Evolutionary conservation across 2,113 vertebrate species (phyloP), one percentile per base, ranked within the genome.

Genomic region (Hyperopisus bebe): DNA sequence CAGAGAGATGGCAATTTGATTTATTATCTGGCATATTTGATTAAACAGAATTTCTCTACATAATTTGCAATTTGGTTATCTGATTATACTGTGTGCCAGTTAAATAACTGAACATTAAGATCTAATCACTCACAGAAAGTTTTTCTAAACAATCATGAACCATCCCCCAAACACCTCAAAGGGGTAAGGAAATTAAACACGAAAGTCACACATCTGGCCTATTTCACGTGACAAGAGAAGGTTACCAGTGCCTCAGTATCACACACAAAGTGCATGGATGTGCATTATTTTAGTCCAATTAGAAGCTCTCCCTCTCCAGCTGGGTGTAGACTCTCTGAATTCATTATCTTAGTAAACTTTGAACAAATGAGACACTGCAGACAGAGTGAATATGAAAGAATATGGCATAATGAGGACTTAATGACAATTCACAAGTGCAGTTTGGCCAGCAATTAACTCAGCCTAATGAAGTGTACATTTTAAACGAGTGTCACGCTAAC

Each of bases 261-360:
- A 19, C 51, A 62, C 89, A 47, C 51, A 80, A 80, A 84, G 89
- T 62, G 51, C 89, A 89, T 85, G 89, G 39, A 58, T 31, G 11
- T 39, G 89, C 89, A 89, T 89, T 62, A 85, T 89, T 85, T 84
- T 85, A 84, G 48, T 21, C 15, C 39, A 89, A 85, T 89, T 89
- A 89, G 17, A 77, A 39, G 77, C 27, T 55, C 50, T 55, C 19
- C 88, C 77, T 89, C 88, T 89, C 74, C 80, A 85, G 89, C 89
- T 62, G 89, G 51, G 80, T 42, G 50, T 44, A 62, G 77, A 8
- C 80, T 55, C 48, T 85, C 80, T 85, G 89, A 89, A 89, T 89
- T 84, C 80, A 84, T 85, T 85, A 84, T 85, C 89, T 85, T 47
- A 27, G 89, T 89, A 50, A 44, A 84, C 51, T 89, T 85, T 11